phyloP scores from a whole-genome alignment of 2,888 invertebrate species.

The Willowsia nigromaculata region DNA sequence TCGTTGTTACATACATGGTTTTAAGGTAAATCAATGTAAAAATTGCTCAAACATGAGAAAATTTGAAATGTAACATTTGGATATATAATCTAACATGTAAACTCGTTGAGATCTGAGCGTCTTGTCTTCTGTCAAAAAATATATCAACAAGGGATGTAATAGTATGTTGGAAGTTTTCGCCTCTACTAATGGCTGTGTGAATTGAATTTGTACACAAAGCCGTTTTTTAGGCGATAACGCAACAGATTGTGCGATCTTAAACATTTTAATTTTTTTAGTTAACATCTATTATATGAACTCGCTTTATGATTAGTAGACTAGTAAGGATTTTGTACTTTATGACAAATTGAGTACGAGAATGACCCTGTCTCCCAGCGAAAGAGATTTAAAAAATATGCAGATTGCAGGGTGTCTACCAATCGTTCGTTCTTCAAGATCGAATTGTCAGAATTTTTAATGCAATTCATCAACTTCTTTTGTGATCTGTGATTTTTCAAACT shows the following conservation, averaged over 20 bases:
- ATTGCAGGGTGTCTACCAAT: slow-evolving; percentile 56
- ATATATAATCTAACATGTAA: slow-evolving; percentile 14
- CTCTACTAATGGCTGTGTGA: background rate
- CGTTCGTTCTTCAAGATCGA: slow-evolving; percentile 46
- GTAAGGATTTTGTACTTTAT: slow-evolving; percentile 17
- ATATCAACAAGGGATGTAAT: background rate
- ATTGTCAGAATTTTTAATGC: slow-evolving; percentile 65
- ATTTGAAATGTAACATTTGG: slow-evolving; percentile 32
- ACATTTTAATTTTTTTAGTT: slow-evolving; percentile 31
- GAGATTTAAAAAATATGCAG: slow-evolving; percentile 46
- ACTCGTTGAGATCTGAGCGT: slow-evolving; percentile 51
- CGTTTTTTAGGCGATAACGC: background rate
- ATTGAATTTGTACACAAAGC: background rate
- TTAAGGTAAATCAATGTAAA: slow-evolving; percentile 59
- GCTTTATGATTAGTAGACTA: background rate
- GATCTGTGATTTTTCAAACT: slow-evolving; percentile 75
- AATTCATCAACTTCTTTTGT: slow-evolving; percentile 74
- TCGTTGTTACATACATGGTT: slow-evolving; percentile 20
- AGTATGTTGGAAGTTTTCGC: background rate
- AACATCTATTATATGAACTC: background rate
- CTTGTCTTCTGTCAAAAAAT: slow-evolving; percentile 51
- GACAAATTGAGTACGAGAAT: slow-evolving; percentile 21
- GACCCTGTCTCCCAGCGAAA: slow-evolving; percentile 53
- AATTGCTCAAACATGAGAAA: slow-evolving; percentile 68
- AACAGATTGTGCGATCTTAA: slow-evolving; percentile 37